Conservation (phyloP, 2,113 vertebrate species). For the Gymnobelideus leadbeateri region DNA sequence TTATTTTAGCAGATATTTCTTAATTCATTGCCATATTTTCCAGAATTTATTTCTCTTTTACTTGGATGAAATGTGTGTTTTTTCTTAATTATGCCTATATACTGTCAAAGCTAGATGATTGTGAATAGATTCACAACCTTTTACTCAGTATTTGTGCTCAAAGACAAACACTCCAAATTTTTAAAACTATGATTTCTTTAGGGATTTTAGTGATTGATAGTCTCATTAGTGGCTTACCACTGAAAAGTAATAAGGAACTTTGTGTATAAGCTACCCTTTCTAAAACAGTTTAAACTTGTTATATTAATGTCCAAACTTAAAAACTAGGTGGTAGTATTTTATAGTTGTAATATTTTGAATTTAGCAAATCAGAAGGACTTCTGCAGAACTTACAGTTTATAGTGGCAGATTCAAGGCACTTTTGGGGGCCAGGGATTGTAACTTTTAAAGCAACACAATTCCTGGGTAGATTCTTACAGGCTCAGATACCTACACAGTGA, state of each 20-base stretch:
- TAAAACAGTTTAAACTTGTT: neutral
- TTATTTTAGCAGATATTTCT: neutral
- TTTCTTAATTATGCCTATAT: neutral
- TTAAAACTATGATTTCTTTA: neutral
- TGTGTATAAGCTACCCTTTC: neutral
- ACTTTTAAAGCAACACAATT: conserved; percentile 27
- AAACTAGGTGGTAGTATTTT: neutral
- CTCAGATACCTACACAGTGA: conserved; percentile 24
- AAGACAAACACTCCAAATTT: neutral
- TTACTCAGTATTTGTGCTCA: neutral
- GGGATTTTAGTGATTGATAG: neutral
- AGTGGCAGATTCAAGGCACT: neutral
- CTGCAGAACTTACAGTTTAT: neutral
- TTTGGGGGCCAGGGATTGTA: conserved; percentile 2
- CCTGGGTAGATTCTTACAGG: conserved; percentile 33
- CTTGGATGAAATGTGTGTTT: neutral
- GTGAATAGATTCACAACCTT: neutral
- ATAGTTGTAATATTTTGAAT: neutral
- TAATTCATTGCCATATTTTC: neutral
- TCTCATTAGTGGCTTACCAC: neutral
- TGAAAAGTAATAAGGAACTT: neutral
- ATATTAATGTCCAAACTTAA: neutral
- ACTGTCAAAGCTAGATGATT: neutral
- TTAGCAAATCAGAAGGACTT: neutral
- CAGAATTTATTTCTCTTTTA: neutral